A percentile compares a stretch with the other conserved stretches of the same genome.
These are phyloP conservation scores for Leucosticte australis DNA, from an alignment of 2,113 vertebrate species.

Conservation along the genomic window DNA sequence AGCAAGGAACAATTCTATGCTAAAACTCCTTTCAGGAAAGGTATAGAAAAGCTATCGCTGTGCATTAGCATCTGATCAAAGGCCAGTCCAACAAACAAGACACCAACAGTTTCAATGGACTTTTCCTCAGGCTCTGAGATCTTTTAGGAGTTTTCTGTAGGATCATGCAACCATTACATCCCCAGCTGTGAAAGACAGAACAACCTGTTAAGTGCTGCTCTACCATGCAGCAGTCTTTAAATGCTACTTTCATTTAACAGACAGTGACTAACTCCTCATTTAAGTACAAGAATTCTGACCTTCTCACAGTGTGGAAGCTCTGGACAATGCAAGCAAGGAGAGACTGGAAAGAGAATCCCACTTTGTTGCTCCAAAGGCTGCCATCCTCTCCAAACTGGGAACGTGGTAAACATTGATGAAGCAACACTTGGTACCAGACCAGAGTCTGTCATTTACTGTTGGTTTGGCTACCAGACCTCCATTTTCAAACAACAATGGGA, in stretches of 20 bases:
- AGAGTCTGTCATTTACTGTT: neutral
- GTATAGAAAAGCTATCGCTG: neutral
- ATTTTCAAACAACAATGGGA: constrained; percentile 33
- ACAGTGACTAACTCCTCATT: neutral
- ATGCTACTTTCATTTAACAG: neutral
- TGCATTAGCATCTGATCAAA: constrained; percentile 51
- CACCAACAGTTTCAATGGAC: neutral
- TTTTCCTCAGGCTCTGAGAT: constrained; percentile 33
- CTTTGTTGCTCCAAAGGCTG: neutral
- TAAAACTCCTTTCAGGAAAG: neutral
- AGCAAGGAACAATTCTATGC: neutral
- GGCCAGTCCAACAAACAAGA: neutral
- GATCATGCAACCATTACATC: constrained; percentile 12
- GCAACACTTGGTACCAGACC: neutral
- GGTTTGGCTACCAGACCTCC: constrained; percentile 17
- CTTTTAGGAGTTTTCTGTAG: constrained; percentile 32
- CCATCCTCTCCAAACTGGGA: neutral
- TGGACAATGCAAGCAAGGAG: neutral
- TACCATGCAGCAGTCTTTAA: constrained; percentile 3
- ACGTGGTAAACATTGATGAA: neutral
- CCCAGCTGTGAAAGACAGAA: constrained; percentile 23
- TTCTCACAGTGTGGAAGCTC: neutral
- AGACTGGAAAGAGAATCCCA: neutral
- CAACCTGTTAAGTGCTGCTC: neutral
- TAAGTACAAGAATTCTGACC: neutral